A percentile compares a stretch with the other conserved stretches of the same genome.
Conservation (phyloP, 2,888 invertebrate genomes). For the Pyrrhosoma nymphula region DNA sequence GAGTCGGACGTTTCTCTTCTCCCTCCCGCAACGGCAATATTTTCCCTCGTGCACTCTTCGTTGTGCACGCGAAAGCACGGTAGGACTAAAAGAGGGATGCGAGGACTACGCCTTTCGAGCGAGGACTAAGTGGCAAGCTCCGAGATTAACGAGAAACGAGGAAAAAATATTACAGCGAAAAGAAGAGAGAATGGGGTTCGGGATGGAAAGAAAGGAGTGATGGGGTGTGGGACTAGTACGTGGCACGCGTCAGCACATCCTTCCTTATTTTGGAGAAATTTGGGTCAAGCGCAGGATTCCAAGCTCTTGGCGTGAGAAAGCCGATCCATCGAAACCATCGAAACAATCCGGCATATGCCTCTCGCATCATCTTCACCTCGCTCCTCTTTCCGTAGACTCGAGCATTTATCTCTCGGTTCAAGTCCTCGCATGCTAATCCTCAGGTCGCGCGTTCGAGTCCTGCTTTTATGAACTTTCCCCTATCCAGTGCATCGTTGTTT, state of each 20-base stretch:
- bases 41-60: not conserved
- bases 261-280: slow-evolving; percentile 62
- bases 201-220: not conserved
- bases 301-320: slow-evolving; percentile 31
- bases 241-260: slow-evolving; percentile 58
- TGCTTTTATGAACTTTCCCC: too few species aligned
- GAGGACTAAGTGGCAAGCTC: slow-evolving; percentile 49
- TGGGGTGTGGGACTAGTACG: not conserved
- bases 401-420: not conserved
- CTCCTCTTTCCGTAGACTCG: not conserved
- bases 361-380: not conserved
- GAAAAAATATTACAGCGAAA: slow-evolving; percentile 28
- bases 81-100: not conserved
- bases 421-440: too few species aligned
- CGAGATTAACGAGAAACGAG: slow-evolving; percentile 62
- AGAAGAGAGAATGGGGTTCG: not conserved
- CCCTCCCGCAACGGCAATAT: not conserved
- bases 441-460: too few species aligned
- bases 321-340: not conserved
- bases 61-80: not conserved
- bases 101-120: not conserved
- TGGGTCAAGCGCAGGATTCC: slow-evolving; percentile 57
- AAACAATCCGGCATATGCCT: not conserved
- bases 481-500: too few species aligned
- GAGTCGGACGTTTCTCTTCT: not conserved